These are phyloP conservation scores for Nicator chloris DNA, from an alignment of 2,113 vertebrate genomes.

Conservation along the genomic window DNA sequence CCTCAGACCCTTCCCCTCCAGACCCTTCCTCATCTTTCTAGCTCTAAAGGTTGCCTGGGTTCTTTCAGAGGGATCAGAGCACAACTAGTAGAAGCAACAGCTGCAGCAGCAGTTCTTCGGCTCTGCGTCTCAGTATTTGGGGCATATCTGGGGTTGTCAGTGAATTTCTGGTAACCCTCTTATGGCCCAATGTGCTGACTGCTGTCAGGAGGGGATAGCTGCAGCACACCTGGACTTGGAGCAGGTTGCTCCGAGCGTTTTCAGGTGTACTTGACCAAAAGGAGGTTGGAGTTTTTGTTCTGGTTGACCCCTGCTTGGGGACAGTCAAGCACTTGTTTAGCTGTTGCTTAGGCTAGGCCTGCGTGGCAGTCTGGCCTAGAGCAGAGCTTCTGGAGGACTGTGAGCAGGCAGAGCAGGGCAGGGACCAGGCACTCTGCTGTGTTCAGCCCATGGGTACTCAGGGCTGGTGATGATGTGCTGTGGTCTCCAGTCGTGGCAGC, in stretches of 20 bases:
- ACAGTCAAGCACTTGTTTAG: background rate
- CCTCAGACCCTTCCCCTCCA: background rate
- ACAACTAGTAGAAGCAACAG: background rate
- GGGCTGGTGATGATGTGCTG: background rate
- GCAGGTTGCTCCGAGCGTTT: background rate
- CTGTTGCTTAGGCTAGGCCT: background rate
- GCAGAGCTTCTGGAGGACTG: background rate
- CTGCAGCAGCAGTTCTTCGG: background rate
- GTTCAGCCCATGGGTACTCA: rapidly evolving
- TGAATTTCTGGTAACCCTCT: background rate
- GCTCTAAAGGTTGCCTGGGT: background rate
- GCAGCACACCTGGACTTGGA: background rate
- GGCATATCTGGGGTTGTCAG: background rate
- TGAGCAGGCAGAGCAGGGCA: background rate
- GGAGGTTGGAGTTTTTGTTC: background rate
- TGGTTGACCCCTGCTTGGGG: background rate
- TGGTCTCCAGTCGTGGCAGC: background rate
- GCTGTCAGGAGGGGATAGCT: background rate
- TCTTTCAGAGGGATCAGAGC: background rate
- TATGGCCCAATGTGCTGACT: background rate
- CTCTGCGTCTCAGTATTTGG: background rate
- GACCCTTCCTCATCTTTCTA: background rate
- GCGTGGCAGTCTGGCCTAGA: too few relatives aligned
- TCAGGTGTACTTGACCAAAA: background rate
- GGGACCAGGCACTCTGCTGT: rapidly evolving